Conservation (phyloP, 1,140 invertebrate species). For the Drosophila kohkoa region DNA sequence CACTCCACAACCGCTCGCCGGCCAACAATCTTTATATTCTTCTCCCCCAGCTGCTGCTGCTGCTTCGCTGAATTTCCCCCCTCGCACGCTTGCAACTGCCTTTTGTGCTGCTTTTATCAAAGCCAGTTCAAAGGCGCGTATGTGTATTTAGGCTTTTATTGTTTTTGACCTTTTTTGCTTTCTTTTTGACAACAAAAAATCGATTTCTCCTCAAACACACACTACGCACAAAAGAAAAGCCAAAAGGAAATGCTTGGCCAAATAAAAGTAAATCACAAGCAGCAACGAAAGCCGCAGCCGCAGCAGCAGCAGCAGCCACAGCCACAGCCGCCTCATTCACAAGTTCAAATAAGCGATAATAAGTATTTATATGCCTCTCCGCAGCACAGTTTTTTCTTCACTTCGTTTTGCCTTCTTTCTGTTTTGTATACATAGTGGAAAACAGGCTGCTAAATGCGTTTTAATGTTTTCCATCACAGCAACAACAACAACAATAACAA, state of each 20-base stretch:
- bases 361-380: conserved; percentile 76
- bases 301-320: conserved; percentile 22
- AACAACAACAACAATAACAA: conserved; percentile 29
- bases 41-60: conserved; percentile 14
- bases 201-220: conserved; percentile 62
- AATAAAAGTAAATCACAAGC: conserved; percentile 75
- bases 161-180: conserved; percentile 78
- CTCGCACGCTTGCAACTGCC: background rate
- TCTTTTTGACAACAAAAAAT: conserved; percentile 65
- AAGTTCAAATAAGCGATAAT: conserved; percentile 84
- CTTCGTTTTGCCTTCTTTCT: background rate
- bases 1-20: background rate
- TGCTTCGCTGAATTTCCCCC: background rate
- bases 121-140: conserved; percentile 80
- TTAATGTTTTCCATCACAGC: conserved; percentile 70
- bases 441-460: conserved; percentile 75
- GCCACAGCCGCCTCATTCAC: conserved; percentile 53
- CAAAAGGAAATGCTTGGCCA: conserved; percentile 48
- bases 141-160: conserved; percentile 83
- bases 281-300: background rate
- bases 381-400: conserved; percentile 39
- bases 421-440: conserved; percentile 33
- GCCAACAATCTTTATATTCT: conserved; percentile 38
- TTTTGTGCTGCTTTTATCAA: conserved; percentile 62
- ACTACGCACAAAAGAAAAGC: conserved; percentile 35